Evolutionary conservation across 1,140 invertebrate species (phyloP), one percentile per base, ranked within the genome.

Genomic region (Leptinotarsa undecemlineata): DNA sequence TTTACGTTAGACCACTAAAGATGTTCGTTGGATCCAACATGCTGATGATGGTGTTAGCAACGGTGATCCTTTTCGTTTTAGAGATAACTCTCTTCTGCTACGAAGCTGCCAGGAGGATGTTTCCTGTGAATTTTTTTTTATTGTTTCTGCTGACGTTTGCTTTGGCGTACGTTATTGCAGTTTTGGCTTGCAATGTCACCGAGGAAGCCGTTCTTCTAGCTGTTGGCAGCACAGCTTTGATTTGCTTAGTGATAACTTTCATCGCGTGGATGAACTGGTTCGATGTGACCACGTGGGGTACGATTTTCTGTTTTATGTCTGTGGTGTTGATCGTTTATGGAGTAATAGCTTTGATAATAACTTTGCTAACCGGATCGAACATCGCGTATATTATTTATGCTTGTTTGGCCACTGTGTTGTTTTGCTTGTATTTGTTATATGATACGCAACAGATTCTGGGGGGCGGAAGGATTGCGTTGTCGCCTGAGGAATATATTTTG

Each of bases 401-500:
- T 1, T 61, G 72, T 17, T 66, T 78, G n/a, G 64, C 62, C 2
- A 68, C 67, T 8, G 21, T 72, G 5, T 42, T 80, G 11, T 76
- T 76, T 23, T 62, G 4, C n/a, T 63, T 78, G 70, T 81, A 74
- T 72, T 47, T 82, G 15, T 71, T 81, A 66, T 82, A 79, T 72
- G 81, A 82, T 63, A 81, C 80, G 26, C 81, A 82, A 66, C 61
- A 73, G 33, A 80, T 82, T 67, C 67, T 82, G 62, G 80, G 81
- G 11, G 81, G 81, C 1, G 57, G 79, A 47, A 74, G 76, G n/a
- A 26, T 77, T 0, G 78, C 80, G 66, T 33, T 82, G 33, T 81
- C 79, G 17, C 78, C 80, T 3, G 81, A 82, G 75, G 81, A 82
- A 63, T 82, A 82, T 70, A 81, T 82, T 67, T 75, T 77, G 13